A percentile compares a stretch with the other conserved stretches of the same genome.
phyloP scores from a whole-genome alignment of 1,140 invertebrate species.

The Drosophila persimilis region DNA sequence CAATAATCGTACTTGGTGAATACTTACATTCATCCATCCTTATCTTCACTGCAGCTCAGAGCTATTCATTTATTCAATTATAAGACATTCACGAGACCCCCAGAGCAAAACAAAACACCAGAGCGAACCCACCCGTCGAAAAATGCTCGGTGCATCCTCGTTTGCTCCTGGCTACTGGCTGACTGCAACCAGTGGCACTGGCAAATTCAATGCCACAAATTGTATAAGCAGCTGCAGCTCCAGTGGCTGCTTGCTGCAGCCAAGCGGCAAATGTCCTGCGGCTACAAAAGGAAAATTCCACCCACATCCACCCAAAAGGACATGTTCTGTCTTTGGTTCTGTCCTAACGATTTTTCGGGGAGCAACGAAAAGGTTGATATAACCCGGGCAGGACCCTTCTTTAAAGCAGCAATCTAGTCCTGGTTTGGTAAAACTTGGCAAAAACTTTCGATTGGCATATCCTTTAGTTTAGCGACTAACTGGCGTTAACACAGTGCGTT shows the following conservation, averaged over 20 bases:
- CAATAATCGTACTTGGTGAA: too few relatives aligned
- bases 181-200: conserved; percentile 29
- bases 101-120: conserved; percentile 23
- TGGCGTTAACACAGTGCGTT: too few relatives aligned
- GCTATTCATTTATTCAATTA: conserved; percentile 48
- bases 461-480: too few relatives aligned
- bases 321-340: not conserved
- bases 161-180: too few relatives aligned
- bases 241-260: conserved; percentile 35
- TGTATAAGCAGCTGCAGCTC: conserved; percentile 57
- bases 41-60: not conserved
- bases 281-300: conserved; percentile 36
- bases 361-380: too few relatives aligned
- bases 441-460: too few relatives aligned
- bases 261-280: conserved; percentile 67
- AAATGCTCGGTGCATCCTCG: too few relatives aligned
- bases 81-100: conserved; percentile 21
- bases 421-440: too few relatives aligned
- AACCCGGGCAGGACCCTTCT: too few relatives aligned
- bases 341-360: conserved; percentile 18
- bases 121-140: not conserved
- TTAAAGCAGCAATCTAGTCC: too few relatives aligned
- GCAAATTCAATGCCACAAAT: conserved; percentile 59
- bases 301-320: not conserved
- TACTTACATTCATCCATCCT: conserved; percentile 12